Percentiles rank a stretch among this genome's conserved stretches.
Evolutionary conservation across 2,888 invertebrate species (phyloP).

Genomic region (Scaptomyza tumidula): DNA sequence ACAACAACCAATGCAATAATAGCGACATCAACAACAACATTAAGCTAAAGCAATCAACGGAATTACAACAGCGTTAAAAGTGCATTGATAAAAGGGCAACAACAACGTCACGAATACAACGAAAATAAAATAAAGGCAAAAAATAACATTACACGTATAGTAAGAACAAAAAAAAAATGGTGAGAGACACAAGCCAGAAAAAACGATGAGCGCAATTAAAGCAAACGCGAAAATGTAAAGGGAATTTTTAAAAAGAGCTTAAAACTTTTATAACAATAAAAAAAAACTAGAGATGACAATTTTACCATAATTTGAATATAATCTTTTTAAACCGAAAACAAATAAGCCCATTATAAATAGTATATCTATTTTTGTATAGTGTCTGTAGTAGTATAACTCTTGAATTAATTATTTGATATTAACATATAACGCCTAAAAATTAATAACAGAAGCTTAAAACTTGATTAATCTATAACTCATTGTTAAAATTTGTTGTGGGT

Average conservation of each 20-base stretch:
- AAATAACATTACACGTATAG: background rate
- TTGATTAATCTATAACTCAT: no score
- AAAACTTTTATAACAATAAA: slow-evolving; percentile 8
- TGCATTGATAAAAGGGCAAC: slow-evolving; percentile 62
- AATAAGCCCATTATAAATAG: background rate
- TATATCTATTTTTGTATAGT: background rate
- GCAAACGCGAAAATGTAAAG: slow-evolving; percentile 43
- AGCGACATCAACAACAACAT: slow-evolving; percentile 26
- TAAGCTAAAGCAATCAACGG: slow-evolving; percentile 71
- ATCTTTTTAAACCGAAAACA: slow-evolving; percentile 9
- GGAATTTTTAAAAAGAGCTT: slow-evolving; percentile 42
- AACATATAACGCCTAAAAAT: no score
- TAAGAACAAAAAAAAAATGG: slow-evolving; percentile 14
- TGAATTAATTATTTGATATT: no score
- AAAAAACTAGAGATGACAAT: background rate
- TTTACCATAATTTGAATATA: slow-evolving; percentile 7
- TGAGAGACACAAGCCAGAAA: slow-evolving; percentile 57
- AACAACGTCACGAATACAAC: slow-evolving; percentile 18
- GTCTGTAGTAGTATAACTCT: no score
- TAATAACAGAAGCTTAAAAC: no score
- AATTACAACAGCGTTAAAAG: slow-evolving; percentile 79
- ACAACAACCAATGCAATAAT: slow-evolving; percentile 14
- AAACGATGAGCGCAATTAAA: slow-evolving; percentile 64
- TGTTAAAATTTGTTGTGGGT: no score
- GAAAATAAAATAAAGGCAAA: background rate